Conservation (phyloP, 1,140 invertebrate species). For the Eumeta japonica region DNA sequence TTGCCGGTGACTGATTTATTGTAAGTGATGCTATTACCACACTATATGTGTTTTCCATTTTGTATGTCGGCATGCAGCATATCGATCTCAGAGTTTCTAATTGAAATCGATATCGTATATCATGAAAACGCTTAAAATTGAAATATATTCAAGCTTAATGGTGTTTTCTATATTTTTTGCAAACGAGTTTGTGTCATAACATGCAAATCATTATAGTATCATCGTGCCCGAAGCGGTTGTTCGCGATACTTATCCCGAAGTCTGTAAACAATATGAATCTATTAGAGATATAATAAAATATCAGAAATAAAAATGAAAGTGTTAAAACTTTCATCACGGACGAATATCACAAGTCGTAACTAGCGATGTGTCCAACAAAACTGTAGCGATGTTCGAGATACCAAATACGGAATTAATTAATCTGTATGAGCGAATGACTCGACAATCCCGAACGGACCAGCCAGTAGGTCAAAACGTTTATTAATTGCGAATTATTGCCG, state of each 20-base stretch:
- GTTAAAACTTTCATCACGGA: constrained; percentile 20
- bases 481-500: constrained; percentile 44
- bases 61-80: no score
- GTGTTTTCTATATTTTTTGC: background rate
- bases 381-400: background rate
- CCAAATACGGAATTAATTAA: constrained; percentile 37
- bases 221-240: background rate
- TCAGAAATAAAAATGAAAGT: constrained; percentile 28
- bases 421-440: constrained; percentile 28
- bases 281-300: constrained; percentile 1
- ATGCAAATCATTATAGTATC: background rate
- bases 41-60: no score
- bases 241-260: background rate
- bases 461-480: constrained; percentile 43
- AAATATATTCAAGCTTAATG: background rate
- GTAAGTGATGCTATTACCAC: constrained; percentile 24
- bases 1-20: constrained; percentile 35
- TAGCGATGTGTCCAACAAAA: constrained; percentile 7
- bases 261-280: background rate
- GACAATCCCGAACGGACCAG: constrained; percentile 23
- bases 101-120: no score
- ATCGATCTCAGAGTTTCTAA: no score
- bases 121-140: no score
- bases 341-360: constrained; percentile 20
- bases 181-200: background rate